phyloP scores from a whole-genome alignment of 2,888 invertebrate genomes.

The Hecatera dysodea region DNA sequence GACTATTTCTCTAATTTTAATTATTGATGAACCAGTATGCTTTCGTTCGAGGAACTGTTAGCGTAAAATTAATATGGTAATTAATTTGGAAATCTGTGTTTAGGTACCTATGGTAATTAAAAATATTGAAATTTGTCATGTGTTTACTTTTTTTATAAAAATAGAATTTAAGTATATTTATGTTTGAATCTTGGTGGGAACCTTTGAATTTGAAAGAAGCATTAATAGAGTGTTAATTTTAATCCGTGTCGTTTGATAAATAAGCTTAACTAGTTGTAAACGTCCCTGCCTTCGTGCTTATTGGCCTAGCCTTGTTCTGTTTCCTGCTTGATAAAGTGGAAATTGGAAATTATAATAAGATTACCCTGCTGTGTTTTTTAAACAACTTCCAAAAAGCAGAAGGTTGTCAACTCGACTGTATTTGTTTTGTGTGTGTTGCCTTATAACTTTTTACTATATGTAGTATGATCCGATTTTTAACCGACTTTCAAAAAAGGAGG shows the following conservation, averaged over 20 bases:
- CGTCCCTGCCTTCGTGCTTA: background rate
- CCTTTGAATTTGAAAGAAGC: too few relatives aligned
- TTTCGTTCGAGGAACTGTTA: constrained; percentile 11
- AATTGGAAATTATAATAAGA: too few relatives aligned
- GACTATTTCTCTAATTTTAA: constrained; percentile 50
- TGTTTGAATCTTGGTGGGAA: too few relatives aligned
- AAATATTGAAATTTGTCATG: background rate
- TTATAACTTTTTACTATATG: too few relatives aligned
- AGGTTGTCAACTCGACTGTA: too few relatives aligned
- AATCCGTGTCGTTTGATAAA: background rate
- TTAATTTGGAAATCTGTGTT: background rate
- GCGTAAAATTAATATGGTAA: constrained; percentile 14
- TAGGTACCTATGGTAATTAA: background rate
- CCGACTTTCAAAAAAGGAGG: too few relatives aligned
- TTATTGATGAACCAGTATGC: constrained; percentile 36
- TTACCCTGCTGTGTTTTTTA: too few relatives aligned
- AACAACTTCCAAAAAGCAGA: too few relatives aligned
- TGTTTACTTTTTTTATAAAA: background rate
- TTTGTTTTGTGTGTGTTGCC: too few relatives aligned
- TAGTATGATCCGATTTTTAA: too few relatives aligned
- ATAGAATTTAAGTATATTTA: too few relatives aligned
- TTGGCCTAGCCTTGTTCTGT: background rate
- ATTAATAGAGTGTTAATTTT: background rate
- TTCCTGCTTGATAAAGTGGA: too few relatives aligned
- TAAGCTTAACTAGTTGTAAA: background rate